Percentiles rank a stretch among this genome's conserved stretches.
phyloP scores from a whole-genome alignment of 2,797 vertebrate genomes.

The Nyctalus aviator region DNA sequence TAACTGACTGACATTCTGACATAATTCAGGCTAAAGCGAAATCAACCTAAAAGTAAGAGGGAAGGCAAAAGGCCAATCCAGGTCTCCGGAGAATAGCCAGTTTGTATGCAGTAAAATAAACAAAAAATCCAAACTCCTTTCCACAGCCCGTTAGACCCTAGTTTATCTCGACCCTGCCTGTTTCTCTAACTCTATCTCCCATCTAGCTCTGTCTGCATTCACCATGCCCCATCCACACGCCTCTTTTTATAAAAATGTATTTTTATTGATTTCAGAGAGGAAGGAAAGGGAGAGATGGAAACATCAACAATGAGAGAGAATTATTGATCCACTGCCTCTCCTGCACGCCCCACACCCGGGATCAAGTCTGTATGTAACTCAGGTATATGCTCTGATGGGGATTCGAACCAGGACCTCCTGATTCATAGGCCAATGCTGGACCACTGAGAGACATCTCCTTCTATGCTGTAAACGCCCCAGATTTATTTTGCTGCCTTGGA shows the following conservation, averaged over 20 bases:
- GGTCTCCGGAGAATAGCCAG: not conserved
- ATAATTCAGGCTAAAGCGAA: not conserved
- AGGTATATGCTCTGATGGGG: too few relatives aligned
- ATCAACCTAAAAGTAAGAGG: not conserved
- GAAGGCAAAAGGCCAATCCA: conserved; percentile 22
- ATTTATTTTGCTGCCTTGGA: not conserved
- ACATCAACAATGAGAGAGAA: too few relatives aligned
- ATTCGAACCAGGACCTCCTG: too few relatives aligned
- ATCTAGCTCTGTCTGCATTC: not conserved
- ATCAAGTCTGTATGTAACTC: too few relatives aligned
- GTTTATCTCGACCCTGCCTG: not conserved
- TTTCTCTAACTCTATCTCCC: not conserved
- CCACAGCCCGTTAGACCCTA: not conserved
- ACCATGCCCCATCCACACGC: not conserved
- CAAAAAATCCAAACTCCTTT: conserved; percentile 7
- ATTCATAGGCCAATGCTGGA: too few relatives aligned
- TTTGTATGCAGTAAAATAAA: conserved; percentile 26
- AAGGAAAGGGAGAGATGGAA: too few relatives aligned
- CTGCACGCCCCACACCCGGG: too few relatives aligned
- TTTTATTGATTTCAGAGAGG: too few relatives aligned
- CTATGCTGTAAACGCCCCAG: not conserved
- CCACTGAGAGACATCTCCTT: not conserved
- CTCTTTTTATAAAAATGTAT: too few relatives aligned
- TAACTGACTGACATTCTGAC: not conserved
- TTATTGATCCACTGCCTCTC: too few relatives aligned